phyloP scores from a whole-genome alignment of 2,888 invertebrate genomes.

The Griposia aprilina region DNA sequence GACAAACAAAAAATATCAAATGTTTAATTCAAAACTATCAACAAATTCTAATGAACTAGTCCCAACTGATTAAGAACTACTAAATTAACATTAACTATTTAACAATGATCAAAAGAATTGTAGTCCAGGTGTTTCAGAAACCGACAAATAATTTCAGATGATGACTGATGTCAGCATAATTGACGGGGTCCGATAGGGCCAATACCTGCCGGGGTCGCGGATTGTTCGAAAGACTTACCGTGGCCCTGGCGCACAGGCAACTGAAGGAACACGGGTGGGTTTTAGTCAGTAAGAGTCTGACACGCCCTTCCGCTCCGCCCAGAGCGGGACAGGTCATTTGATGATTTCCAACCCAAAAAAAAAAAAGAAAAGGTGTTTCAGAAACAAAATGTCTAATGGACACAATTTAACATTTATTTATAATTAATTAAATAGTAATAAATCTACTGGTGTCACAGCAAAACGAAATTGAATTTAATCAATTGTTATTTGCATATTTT shows the following conservation, averaged over 20 bases:
- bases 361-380: neutral
- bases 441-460: constrained; percentile 18
- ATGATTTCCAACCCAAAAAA: too few species aligned
- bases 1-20: constrained; percentile 26
- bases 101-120: constrained; percentile 33
- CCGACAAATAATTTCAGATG: too few species aligned
- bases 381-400: constrained; percentile 39
- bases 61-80: constrained; percentile 28
- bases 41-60: constrained; percentile 27
- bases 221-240: too few species aligned
- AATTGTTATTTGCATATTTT: constrained; percentile 4
- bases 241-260: too few species aligned
- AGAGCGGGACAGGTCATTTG: too few species aligned
- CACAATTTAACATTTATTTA: constrained; percentile 31
- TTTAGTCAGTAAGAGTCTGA: too few species aligned
- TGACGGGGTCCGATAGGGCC: too few species aligned
- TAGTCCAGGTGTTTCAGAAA: constrained; percentile 10
- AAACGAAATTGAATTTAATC: constrained; percentile 4
- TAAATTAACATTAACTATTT: constrained; percentile 32
- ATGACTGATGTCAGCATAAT: too few species aligned
- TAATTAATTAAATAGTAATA: constrained; percentile 39
- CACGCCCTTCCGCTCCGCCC: too few species aligned
- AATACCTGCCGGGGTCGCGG: too few species aligned
- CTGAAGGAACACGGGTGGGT: too few species aligned
- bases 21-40: constrained; percentile 10